phyloP scores from a whole-genome alignment of 2,797 vertebrate genomes.

The Danio kyathit region DNA sequence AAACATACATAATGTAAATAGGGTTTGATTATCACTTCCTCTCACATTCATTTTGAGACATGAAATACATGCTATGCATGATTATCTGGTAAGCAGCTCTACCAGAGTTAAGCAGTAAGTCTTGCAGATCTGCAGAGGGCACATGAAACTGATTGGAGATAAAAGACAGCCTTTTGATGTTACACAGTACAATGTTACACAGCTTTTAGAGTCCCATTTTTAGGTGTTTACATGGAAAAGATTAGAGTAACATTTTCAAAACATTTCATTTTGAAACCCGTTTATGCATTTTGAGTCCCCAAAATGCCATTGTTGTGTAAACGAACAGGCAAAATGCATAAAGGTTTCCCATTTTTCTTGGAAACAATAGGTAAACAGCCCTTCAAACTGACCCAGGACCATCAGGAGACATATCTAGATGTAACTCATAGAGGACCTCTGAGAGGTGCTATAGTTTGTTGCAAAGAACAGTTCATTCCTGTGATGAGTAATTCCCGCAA shows the following conservation, averaged over 20 bases:
- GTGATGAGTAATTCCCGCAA: constrained; percentile 1
- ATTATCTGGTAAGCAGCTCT: constrained; percentile 76
- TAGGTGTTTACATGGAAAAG: too few species aligned
- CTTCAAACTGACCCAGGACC: constrained; percentile 72
- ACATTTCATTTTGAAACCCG: too few species aligned
- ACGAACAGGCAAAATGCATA: too few species aligned
- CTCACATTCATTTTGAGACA: constrained; percentile 65
- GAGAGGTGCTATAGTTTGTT: not conserved
- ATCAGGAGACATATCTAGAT: constrained; percentile 44
- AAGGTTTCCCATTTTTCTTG: too few species aligned
- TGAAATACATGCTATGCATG: constrained; percentile 62
- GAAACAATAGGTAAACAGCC: too few species aligned
- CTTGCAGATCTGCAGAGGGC: constrained; percentile 79
- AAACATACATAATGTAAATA: not conserved
- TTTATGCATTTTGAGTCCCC: too few species aligned
- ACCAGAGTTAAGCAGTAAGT: constrained; percentile 81
- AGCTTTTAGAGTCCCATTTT: too few species aligned
- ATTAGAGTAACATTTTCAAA: too few species aligned
- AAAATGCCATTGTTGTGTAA: too few species aligned
- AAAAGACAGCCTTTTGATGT: constrained; percentile 81
- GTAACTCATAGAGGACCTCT: not conserved
- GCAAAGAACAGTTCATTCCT: constrained; percentile 29
- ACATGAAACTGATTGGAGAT: constrained; percentile 82
- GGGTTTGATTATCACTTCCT: not conserved
- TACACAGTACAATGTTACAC: too few species aligned